Evolutionary conservation across 2,888 invertebrate genomes (phyloP), one percentile per base, ranked within the genome.

Genomic region (Malthinus flaveolus): DNA sequence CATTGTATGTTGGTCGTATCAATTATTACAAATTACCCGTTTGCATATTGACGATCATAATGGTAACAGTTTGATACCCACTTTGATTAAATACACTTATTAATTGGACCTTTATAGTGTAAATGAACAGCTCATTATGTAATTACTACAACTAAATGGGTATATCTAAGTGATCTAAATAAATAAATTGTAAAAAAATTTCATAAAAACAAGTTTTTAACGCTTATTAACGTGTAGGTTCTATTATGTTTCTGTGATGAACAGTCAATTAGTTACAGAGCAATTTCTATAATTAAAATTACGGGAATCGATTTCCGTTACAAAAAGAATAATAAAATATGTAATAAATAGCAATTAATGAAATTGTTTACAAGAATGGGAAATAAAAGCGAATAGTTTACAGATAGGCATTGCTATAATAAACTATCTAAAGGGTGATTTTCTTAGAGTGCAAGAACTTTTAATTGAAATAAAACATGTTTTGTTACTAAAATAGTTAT

Each of bases 251-350:
- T 42, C 23, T 42, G 23, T 42, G 39, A 42, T 15, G 39, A 42
- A 42, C 39, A 13, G 23, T 23, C 39, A 42, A 42, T 42, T 42
- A 42, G 39, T 42, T 42, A 42, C 39, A n/a, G 15, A 42, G 39
- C 39, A 42, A 23, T 42, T 42, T 13, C 39, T 42, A 42, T 42
- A 42, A 42, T 42, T 42, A 42, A 42, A 42, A 42, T 42, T 42
- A 23, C 39, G 39, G 39, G 39, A 42, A 23, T 42, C 15, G 23
- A 42, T 42, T 42, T 42, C 10, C 10, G 15, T 42, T 15, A 42
- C 39, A 13, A n/a, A 15, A 15, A 23, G 15, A 42, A 15, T 42
- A 42, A 42, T 42, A 5, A 42, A 23, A 23, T 9, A n/a, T 42
- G 7, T 9, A 42, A 42, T 42, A 13, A 15, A 12, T 23, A 42